Evolutionary conservation across 37 sponge, comb jelly and placozoan genomes (phyloP).

Genomic region (Mnemiopsis leidyi): DNA sequence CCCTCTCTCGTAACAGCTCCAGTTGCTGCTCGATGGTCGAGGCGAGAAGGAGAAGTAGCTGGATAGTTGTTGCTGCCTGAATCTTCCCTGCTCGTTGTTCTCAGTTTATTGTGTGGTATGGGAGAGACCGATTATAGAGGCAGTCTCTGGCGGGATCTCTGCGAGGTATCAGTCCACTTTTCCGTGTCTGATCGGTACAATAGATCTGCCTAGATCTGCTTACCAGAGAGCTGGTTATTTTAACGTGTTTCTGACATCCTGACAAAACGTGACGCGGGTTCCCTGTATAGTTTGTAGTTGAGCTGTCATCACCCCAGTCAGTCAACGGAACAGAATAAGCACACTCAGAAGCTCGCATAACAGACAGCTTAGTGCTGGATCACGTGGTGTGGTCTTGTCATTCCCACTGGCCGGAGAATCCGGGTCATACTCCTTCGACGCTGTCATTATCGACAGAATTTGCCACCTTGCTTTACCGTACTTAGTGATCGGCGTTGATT

Average conservation of each 20-base stretch:
- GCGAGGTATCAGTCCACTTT: background rate
- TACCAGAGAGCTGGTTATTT: background rate
- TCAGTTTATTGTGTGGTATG: background rate
- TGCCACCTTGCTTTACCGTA: background rate
- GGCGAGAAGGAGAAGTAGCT: background rate
- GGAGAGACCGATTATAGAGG: no score
- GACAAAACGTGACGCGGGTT: background rate
- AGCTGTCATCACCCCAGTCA: background rate
- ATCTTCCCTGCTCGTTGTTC: background rate
- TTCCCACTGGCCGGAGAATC: background rate
- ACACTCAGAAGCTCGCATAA: constrained; percentile 17
- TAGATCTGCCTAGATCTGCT: background rate
- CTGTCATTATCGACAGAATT: background rate
- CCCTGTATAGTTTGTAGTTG: background rate
- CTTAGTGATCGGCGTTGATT: constrained; percentile 33
- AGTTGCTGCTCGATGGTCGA: background rate
- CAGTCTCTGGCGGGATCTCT: background rate
- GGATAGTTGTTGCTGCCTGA: background rate
- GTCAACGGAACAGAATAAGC: constrained; percentile 26
- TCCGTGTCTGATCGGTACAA: background rate
- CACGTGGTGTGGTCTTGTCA: background rate
- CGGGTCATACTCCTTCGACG: background rate
- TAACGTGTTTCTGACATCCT: background rate
- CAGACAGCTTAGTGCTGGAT: constrained; percentile 8
- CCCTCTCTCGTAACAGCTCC: background rate